Evolutionary conservation across 2,797 vertebrate species (phyloP).

Genomic region (Chloroceryle inda): DNA sequence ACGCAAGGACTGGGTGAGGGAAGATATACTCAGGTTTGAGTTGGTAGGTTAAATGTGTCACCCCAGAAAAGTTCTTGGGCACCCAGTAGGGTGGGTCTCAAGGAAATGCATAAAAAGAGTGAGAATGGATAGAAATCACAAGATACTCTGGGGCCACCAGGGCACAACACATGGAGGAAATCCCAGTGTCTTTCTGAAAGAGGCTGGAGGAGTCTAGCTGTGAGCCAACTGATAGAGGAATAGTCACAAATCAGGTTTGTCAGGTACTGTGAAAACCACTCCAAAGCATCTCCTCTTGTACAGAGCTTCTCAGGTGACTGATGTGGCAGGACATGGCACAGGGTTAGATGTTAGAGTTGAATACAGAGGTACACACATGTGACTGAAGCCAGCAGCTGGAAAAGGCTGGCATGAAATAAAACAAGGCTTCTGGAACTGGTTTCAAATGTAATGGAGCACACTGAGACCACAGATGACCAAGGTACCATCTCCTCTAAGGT

Average conservation of each 20-base stretch:
- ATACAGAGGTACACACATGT: fast-evolving
- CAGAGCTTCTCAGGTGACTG: background rate
- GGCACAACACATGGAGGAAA: background rate
- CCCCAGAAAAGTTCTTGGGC: background rate
- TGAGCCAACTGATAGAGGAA: background rate
- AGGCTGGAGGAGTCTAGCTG: background rate
- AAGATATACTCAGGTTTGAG: background rate
- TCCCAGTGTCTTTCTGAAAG: background rate
- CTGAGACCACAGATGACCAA: background rate
- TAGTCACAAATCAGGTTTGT: background rate
- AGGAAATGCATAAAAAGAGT: background rate
- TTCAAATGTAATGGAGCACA: fast-evolving
- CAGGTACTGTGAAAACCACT: background rate
- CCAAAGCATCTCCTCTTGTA: background rate
- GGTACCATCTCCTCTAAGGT: background rate
- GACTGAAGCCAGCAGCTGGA: background rate
- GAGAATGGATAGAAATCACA: background rate
- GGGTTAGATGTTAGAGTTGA: background rate
- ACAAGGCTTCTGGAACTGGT: background rate
- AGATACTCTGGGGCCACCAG: background rate
- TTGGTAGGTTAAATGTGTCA: background rate
- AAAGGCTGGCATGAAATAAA: background rate
- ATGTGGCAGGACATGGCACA: fast-evolving
- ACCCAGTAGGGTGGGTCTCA: background rate
- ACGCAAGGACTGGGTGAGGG: background rate